Evolutionary conservation across 1,140 invertebrate genomes (phyloP).

Genomic region (Eriosoma lanigerum): DNA sequence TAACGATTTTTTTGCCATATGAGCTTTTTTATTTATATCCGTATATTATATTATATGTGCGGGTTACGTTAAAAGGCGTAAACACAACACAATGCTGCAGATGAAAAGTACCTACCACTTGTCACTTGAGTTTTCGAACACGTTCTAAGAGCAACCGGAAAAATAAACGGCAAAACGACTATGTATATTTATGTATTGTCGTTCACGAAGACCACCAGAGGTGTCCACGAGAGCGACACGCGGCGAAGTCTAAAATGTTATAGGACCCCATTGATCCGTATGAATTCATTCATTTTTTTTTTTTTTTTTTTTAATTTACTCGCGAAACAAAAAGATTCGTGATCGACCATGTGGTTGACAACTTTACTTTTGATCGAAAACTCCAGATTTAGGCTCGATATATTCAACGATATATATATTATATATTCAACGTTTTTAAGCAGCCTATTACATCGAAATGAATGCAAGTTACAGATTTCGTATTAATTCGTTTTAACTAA

Average conservation of each 20-base stretch:
- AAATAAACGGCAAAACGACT: neutral
- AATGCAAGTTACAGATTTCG: too few species aligned
- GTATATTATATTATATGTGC: too few species aligned
- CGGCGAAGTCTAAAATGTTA: neutral
- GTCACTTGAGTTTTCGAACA: neutral
- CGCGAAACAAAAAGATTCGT: constrained; percentile 5
- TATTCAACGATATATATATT: too few species aligned
- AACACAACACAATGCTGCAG: too few species aligned
- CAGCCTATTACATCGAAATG: too few species aligned
- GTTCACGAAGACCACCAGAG: neutral
- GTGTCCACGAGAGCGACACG: neutral
- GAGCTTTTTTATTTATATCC: too few species aligned
- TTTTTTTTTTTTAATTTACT: neutral
- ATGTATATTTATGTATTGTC: neutral
- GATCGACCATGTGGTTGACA: neutral
- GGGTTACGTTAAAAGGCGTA: too few species aligned
- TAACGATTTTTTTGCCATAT: too few species aligned
- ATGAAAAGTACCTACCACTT: too few species aligned
- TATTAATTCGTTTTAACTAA: too few species aligned
- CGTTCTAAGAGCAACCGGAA: neutral
- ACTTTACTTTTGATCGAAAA: too few species aligned
- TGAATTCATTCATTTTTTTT: constrained; percentile 2
- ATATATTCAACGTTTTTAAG: neutral
- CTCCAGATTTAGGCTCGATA: too few species aligned
- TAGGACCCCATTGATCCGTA: neutral